Evolutionary conservation across 1,140 invertebrate genomes (phyloP), one percentile per base, ranked within the genome.

Genomic region (Epicauta chinensis): DNA sequence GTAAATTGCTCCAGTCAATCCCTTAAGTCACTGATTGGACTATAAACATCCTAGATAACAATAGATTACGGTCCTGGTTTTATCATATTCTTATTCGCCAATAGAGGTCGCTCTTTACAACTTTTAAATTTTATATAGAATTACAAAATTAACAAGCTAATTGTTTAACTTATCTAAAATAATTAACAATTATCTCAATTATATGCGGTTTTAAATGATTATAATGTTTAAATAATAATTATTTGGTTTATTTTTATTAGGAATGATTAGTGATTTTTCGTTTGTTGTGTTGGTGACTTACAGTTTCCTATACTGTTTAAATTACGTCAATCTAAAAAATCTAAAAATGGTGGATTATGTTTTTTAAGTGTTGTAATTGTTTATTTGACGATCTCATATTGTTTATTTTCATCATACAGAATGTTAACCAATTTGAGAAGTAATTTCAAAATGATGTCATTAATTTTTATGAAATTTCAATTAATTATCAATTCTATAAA

Each of bases 321-420:
- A 47, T 49, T 49, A 49, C 46, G 46, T 49, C 46, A 49, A 30
- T 49, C 34, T 40, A 36, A 17, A 49, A 49, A 49, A 40, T n/a
- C 35, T 49, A 49, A 49, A 49, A 40, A 49, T 49, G 46, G 46
- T 49, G 46, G 46, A 49, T 49, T 39, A 49, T 49, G 46, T 49
- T 49, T 49, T 49, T 49, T 49, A 49, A 16, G 41, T 50, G 47
- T 50, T 23, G 3, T 34, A n/a, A 29, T 38, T 51, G 41, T 51
- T 51, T 42, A 43, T 51, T 51, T 51, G 32, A 43, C 17, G 34
- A 36, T 41, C 13, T 42, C 41, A 38, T 37, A 15, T 36, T 36
- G 23, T 51, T 42, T 51, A 36, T 51, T 51, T 42, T 42, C 7
- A 16, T 38, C 46, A 38, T 30, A 39, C 37, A 35, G 42, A 51